A percentile compares a stretch with the other conserved stretches of the same genome.
phyloP scores from a whole-genome alignment of 2,113 vertebrate genomes.

The Phoenicopterus ruber region DNA sequence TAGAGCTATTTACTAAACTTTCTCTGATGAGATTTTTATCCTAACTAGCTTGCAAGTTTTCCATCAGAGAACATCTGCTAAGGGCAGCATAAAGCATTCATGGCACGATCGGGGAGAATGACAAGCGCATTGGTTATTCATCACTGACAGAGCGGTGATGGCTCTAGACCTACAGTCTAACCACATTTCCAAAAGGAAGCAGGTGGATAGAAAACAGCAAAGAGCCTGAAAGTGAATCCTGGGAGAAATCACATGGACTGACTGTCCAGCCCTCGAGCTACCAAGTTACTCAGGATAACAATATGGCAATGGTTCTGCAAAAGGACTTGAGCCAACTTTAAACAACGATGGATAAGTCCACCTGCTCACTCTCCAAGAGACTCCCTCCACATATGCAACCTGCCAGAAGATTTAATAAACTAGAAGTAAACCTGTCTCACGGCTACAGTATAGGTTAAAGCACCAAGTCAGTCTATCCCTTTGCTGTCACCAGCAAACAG shows the following conservation, averaged over 20 bases:
- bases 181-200: background rate
- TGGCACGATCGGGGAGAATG: background rate
- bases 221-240: background rate
- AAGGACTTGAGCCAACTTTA: slow-evolving; percentile 17
- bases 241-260: background rate
- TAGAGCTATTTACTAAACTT: background rate
- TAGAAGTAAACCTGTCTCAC: background rate
- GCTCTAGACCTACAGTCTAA: background rate
- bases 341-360: background rate
- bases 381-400: background rate
- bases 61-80: background rate
- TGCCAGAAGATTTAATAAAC: slow-evolving; percentile 18
- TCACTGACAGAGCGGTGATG: background rate
- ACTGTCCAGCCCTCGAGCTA: background rate
- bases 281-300: background rate
- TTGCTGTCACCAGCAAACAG: background rate
- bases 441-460: background rate
- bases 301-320: background rate
- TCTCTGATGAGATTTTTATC: background rate
- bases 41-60: slow-evolving; percentile 17
- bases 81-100: background rate
- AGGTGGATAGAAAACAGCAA: slow-evolving; percentile 19
- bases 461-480: background rate
- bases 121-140: background rate
- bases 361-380: slow-evolving; percentile 15